Evolutionary conservation across 2,888 invertebrate species (phyloP).

Genomic region (Dynastes grantii): DNA sequence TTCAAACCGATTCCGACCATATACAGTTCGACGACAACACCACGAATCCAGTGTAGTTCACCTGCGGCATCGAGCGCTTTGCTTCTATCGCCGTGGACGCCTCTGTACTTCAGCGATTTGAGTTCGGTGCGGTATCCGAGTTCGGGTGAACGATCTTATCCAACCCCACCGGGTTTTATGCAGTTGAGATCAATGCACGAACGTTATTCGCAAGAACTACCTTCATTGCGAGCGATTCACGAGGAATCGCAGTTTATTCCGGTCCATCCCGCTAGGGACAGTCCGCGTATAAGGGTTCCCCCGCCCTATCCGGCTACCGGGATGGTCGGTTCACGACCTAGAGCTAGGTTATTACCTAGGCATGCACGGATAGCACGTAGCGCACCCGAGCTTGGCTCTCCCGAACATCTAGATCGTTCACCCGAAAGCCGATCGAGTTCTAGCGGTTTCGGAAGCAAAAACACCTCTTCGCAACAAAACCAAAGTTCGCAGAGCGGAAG

Average conservation of each 20-base stretch:
- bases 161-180: conserved; percentile 81
- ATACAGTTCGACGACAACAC: conserved; percentile 71
- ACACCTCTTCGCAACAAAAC: conserved; percentile 88
- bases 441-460: conserved; percentile 93
- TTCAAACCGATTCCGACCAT: conserved; percentile 67
- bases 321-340: conserved; percentile 70
- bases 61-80: conserved; percentile 77
- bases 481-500: conserved; percentile 83
- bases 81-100: conserved; percentile 78
- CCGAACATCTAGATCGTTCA: conserved; percentile 82
- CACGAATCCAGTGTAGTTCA: conserved; percentile 78
- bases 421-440: conserved; percentile 92
- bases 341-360: conserved; percentile 78
- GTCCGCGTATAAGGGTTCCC: conserved; percentile 70
- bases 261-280: conserved; percentile 77
- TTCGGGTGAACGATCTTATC: conserved; percentile 85
- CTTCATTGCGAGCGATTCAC: conserved; percentile 80
- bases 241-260: conserved; percentile 81
- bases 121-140: conserved; percentile 89
- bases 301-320: conserved; percentile 61
- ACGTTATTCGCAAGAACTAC: conserved; percentile 82
- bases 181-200: conserved; percentile 78
- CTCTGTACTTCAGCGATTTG: conserved; percentile 87
- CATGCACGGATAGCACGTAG: conserved; percentile 79
- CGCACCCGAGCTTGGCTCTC: conserved; percentile 78